Conservation (phyloP, 2,888 invertebrate genomes). For the Lypha dubia region DNA sequence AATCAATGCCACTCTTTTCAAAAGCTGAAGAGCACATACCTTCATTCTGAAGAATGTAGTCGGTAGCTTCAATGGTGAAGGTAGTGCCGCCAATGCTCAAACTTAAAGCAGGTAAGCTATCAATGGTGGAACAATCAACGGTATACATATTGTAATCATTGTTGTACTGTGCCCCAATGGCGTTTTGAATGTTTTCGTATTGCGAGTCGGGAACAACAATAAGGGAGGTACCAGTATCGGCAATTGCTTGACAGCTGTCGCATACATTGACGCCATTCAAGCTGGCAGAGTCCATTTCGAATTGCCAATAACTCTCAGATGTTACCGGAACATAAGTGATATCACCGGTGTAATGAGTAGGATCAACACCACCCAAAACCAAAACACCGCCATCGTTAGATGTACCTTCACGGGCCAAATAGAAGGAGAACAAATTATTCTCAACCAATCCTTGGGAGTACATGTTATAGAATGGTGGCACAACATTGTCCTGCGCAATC, state of each 20-base stretch:
- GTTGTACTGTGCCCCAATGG: constrained; percentile 88
- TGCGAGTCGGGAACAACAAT: constrained; percentile 93
- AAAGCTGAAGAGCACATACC: constrained; percentile 94
- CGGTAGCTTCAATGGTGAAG: constrained; percentile 90
- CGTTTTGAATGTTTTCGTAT: constrained; percentile 89
- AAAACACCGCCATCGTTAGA: constrained; percentile 91
- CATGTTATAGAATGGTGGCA: constrained; percentile 96
- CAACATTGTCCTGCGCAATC: constrained; percentile 94
- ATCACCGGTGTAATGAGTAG: constrained; percentile 89
- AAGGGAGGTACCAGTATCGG: constrained; percentile 97
- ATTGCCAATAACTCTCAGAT: constrained; percentile 97
- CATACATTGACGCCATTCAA: constrained; percentile 87
- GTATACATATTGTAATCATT: constrained; percentile 76
- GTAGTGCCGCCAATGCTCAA: constrained; percentile 89
- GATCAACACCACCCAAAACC: constrained; percentile 96
- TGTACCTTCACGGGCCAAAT: constrained; percentile 89
- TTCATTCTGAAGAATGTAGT: constrained; percentile 87
- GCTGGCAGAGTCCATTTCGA: constrained; percentile 89
- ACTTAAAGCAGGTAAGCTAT: constrained; percentile 89
- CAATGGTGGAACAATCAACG: constrained; percentile 90
- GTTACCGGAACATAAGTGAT: constrained; percentile 89
- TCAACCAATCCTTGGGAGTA: constrained; percentile 88
- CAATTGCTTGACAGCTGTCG: constrained; percentile 92
- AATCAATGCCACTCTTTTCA: constrained; percentile 86
- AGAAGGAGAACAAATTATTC: constrained; percentile 95